These are phyloP conservation scores for Hyla sarda DNA, from an alignment of 2,113 vertebrate species.

Conservation along the genomic window DNA sequence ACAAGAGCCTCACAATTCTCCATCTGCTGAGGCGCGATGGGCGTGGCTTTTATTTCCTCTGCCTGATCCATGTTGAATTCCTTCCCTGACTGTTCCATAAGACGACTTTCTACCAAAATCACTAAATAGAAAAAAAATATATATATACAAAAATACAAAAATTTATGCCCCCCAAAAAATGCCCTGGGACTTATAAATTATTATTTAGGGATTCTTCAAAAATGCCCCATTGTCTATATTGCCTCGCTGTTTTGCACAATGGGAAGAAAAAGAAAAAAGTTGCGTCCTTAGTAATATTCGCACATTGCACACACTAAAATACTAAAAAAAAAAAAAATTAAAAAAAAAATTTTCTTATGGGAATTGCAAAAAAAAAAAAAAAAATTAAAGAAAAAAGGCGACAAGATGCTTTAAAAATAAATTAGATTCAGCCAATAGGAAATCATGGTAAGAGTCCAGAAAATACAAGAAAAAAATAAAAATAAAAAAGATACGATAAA, in stretches of 20 bases:
- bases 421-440: neutral
- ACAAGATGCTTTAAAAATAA: neutral
- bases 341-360: too few relatives aligned
- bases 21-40: accelerated
- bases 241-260: neutral
- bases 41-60: neutral
- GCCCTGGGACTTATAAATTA: too few relatives aligned
- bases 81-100: constrained; percentile 46
- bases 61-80: neutral
- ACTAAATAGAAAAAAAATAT: neutral
- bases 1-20: neutral
- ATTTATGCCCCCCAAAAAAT: neutral
- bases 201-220: neutral
- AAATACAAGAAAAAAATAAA: neutral
- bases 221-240: neutral
- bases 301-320: neutral
- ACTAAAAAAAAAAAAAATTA: neutral
- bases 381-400: neutral
- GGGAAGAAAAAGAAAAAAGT: too few relatives aligned
- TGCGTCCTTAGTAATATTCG: neutral
- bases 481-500: neutral
- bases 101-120: too few relatives aligned
- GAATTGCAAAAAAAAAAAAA: too few relatives aligned
- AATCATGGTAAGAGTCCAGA: neutral
- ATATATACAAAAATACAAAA: constrained; percentile 6